Conservation (phyloP, 2,113 vertebrate genomes). For the Rousettus leschenaultii region DNA sequence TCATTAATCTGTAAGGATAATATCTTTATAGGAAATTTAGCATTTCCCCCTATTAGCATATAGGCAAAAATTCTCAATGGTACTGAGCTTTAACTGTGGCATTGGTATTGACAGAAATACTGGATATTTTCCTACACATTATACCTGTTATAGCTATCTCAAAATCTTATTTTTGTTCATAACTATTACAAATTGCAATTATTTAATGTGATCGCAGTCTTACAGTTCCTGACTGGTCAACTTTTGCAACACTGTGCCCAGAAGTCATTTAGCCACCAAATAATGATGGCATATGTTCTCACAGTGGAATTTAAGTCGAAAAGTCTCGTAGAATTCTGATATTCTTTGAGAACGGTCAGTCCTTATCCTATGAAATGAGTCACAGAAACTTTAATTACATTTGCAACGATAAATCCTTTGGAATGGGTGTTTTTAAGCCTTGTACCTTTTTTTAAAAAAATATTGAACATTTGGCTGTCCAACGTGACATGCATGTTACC, state of each 20-base stretch:
- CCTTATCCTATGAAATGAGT: neutral
- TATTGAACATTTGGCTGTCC: neutral
- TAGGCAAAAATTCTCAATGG: neutral
- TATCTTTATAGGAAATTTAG: neutral
- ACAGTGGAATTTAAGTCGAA: neutral
- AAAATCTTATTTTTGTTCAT: neutral
- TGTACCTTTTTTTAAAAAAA: neutral
- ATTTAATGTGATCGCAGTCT: neutral
- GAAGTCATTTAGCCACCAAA: neutral
- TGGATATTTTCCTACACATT: neutral
- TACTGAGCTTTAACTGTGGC: neutral
- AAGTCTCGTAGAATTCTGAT: neutral
- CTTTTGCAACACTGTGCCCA: neutral
- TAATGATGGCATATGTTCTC: neutral
- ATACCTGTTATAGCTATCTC: neutral
- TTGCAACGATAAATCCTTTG: neutral
- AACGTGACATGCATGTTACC: neutral
- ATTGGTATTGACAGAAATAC: neutral
- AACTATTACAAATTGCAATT: neutral
- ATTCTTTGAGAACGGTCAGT: neutral
- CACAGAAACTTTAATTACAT: neutral
- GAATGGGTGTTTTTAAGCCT: neutral
- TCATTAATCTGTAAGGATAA: neutral
- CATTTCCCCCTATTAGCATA: neutral
- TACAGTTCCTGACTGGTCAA: neutral